Conservation (phyloP, 2,113 vertebrate species). For the Macrotis lagotis region DNA sequence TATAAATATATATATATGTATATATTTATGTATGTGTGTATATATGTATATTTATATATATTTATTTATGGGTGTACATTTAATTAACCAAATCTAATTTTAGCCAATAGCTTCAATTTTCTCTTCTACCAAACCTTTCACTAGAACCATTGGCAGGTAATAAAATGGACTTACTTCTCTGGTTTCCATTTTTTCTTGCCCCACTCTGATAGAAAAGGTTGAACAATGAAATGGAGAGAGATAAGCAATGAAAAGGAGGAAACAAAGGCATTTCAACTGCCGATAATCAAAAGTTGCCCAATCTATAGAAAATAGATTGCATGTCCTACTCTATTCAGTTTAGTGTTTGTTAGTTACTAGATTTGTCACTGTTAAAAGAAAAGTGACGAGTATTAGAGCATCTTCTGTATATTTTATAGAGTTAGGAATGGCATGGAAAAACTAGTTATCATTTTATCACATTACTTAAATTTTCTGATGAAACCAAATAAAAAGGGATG, state of each 20-base stretch:
- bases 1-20: not conserved
- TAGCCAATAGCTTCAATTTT: not conserved
- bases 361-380: slow-evolving; percentile 35
- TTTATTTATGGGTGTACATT: not conserved
- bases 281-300: not conserved
- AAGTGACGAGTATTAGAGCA: not conserved
- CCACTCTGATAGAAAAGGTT: not conserved
- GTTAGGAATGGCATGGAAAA: slow-evolving; percentile 19
- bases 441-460: slow-evolving; percentile 10
- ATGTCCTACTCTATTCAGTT: slow-evolving; percentile 13
- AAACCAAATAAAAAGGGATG: not conserved
- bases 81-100: not conserved
- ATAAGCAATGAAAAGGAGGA: slow-evolving; percentile 40
- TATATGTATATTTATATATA: not conserved
- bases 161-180: not conserved
- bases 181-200: slow-evolving; percentile 23
- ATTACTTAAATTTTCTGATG: slow-evolving; percentile 20
- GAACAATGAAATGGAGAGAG: slow-evolving; percentile 18
- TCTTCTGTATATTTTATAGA: not conserved
- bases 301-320: slow-evolving; percentile 16
- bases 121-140: not conserved
- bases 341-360: slow-evolving; percentile 13
- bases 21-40: too few relatives aligned
- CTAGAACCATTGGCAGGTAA: not conserved
- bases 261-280: slow-evolving; percentile 31